A percentile compares a stretch with the other conserved stretches of the same genome.
These are phyloP conservation scores for Manis javanica DNA, from an alignment of 2,797 vertebrate genomes.

Conservation along the genomic window DNA sequence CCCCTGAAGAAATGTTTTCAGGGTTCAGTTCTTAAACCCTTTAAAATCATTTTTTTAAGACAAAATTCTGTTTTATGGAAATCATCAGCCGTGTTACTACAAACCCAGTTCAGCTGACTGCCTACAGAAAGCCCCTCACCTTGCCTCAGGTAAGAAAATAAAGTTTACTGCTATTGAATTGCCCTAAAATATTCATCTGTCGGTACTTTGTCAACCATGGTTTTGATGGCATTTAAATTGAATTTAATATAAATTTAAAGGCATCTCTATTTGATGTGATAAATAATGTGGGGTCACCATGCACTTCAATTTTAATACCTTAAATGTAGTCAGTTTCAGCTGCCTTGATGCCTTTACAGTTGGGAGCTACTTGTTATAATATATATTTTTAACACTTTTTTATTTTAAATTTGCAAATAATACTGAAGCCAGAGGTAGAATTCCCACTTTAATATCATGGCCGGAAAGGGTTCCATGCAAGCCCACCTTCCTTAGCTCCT, in stretches of 20 bases:
- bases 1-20: slow-evolving; percentile 37
- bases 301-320: slow-evolving; percentile 58
- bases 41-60: slow-evolving; percentile 58
- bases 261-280: slow-evolving; percentile 57
- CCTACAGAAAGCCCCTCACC: neutral
- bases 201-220: slow-evolving; percentile 73
- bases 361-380: slow-evolving; percentile 11
- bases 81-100: slow-evolving; percentile 52
- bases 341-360: neutral
- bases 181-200: slow-evolving; percentile 71
- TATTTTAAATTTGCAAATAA: slow-evolving; percentile 52
- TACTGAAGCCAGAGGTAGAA: slow-evolving; percentile 40
- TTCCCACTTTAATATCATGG: neutral
- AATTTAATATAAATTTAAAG: slow-evolving; percentile 80
- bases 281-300: slow-evolving; percentile 61
- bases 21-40: slow-evolving; percentile 56
- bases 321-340: slow-evolving; percentile 25
- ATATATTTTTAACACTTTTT: slow-evolving; percentile 15
- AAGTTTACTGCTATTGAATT: slow-evolving; percentile 68
- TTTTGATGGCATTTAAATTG: slow-evolving; percentile 79
- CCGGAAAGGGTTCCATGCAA: neutral
- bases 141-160: slow-evolving; percentile 69
- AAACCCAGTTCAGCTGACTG: slow-evolving; percentile 51
- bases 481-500: accelerated
- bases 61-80: slow-evolving; percentile 72